Percentiles rank a stretch among this genome's conserved stretches.
Conservation (phyloP, 2,113 vertebrate species). For the Caranx ignobilis region DNA sequence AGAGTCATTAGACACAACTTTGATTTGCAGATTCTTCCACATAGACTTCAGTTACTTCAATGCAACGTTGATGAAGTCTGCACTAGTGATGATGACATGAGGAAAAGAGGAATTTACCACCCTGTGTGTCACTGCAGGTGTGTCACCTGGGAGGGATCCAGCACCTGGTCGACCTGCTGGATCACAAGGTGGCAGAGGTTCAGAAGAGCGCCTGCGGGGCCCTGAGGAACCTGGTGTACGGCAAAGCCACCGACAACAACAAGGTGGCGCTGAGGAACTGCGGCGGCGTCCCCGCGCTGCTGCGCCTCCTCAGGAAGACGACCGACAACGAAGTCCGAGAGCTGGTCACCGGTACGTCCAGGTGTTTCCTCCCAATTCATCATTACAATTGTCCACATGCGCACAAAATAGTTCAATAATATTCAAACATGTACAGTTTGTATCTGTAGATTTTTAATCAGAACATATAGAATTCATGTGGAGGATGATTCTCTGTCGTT, state of each 20-base stretch:
- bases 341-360: slow-evolving; percentile 89
- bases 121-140: slow-evolving; percentile 82
- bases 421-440: no score
- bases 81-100: no score
- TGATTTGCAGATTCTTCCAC: background rate
- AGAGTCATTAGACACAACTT: background rate
- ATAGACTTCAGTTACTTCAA: no score
- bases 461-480: background rate
- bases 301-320: slow-evolving; percentile 94
- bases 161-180: slow-evolving; percentile 95
- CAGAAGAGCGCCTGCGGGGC: slow-evolving; percentile 97
- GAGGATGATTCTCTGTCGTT: background rate
- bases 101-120: no score
- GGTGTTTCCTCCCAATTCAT: no score
- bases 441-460: no score
- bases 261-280: slow-evolving; percentile 98
- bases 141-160: slow-evolving; percentile 96
- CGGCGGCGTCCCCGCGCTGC: slow-evolving; percentile 93
- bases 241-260: slow-evolving; percentile 97
- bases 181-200: slow-evolving; percentile 94
- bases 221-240: slow-evolving; percentile 94
- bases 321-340: slow-evolving; percentile 94
- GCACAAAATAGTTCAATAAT: no score
- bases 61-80: no score
- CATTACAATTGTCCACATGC: no score